Conservation (phyloP, 2,797 vertebrate genomes). For the Chaunax sp. region DNA sequence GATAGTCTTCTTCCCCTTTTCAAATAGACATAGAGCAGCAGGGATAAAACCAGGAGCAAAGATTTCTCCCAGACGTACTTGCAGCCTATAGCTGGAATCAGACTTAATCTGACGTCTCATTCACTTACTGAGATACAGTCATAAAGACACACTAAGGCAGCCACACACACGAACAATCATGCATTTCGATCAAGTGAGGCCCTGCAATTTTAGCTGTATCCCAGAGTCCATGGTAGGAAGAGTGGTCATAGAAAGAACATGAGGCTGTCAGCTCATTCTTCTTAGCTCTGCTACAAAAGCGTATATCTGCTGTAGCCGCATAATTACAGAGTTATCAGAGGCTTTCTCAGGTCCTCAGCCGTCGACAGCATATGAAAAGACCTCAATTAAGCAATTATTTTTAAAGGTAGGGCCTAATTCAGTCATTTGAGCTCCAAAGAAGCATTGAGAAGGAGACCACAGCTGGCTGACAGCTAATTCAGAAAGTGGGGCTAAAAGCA, state of each 20-base stretch:
- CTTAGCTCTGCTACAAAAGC: slow-evolving; percentile 53
- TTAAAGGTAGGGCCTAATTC: slow-evolving; percentile 82
- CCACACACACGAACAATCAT: slow-evolving; percentile 18
- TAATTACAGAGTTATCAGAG: slow-evolving; percentile 85
- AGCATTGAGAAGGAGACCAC: slow-evolving; percentile 66
- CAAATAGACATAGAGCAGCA: slow-evolving; percentile 40
- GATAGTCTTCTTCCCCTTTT: slow-evolving; percentile 63
- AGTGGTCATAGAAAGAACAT: slow-evolving; percentile 41
- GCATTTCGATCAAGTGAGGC: slow-evolving; percentile 39
- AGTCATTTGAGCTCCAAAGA: slow-evolving; percentile 79
- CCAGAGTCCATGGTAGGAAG: slow-evolving; percentile 49
- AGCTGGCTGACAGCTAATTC: slow-evolving; percentile 75
- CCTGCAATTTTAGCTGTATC: slow-evolving; percentile 56
- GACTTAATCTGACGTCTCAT: slow-evolving; percentile 57
- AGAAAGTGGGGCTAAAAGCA: slow-evolving; percentile 70
- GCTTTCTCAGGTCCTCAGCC: slow-evolving; percentile 75
- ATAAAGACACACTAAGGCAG: slow-evolving; percentile 1
- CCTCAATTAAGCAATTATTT: slow-evolving; percentile 87
- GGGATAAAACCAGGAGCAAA: slow-evolving; percentile 43
- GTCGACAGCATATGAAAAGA: slow-evolving; percentile 81
- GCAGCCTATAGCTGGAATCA: slow-evolving; percentile 48
- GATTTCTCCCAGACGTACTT: slow-evolving; percentile 41
- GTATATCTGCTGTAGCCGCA: slow-evolving; percentile 66
- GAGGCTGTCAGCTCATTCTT: slow-evolving; percentile 74
- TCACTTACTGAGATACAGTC: slow-evolving; percentile 48